Percentiles rank a stretch among this genome's conserved stretches.
These are phyloP conservation scores for Nerophis ophidion DNA, from an alignment of 2,113 vertebrate genomes.

Conservation along the genomic window DNA sequence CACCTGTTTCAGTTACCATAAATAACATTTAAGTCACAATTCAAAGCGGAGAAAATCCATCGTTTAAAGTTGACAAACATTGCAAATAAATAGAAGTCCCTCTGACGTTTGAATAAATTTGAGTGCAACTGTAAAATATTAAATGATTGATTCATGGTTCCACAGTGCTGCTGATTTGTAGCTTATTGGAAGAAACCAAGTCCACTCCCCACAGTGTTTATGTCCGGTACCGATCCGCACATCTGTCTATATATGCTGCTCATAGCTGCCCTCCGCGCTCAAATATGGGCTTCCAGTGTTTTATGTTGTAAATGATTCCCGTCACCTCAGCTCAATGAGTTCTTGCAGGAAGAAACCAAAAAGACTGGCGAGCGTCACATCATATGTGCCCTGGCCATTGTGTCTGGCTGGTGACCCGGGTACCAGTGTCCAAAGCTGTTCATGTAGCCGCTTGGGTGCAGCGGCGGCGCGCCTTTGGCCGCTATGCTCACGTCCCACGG, in stretches of 20 bases:
- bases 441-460: slow-evolving; percentile 74
- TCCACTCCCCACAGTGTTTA: not conserved
- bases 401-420: slow-evolving; percentile 76
- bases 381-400: slow-evolving; percentile 76
- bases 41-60: too few species aligned
- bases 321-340: not conserved
- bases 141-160: not conserved
- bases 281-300: slow-evolving; percentile 25
- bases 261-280: not conserved
- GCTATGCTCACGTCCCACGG: slow-evolving; percentile 81
- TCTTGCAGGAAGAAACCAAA: not conserved
- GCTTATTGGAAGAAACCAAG: not conserved
- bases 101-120: too few species aligned
- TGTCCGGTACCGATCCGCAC: not conserved
- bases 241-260: not conserved
- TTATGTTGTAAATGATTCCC: slow-evolving; percentile 2
- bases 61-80: too few species aligned
- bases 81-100: too few species aligned
- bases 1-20: too few species aligned
- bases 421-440: slow-evolving; percentile 84
- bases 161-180: not conserved
- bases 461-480: slow-evolving; percentile 68
- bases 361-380: slow-evolving; percentile 65
- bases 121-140: too few species aligned
- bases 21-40: too few species aligned